Percentiles rank a stretch among this genome's conserved stretches.
Conservation (phyloP, 92 coral and sea anemone genomes). For the Porites evermanni region DNA sequence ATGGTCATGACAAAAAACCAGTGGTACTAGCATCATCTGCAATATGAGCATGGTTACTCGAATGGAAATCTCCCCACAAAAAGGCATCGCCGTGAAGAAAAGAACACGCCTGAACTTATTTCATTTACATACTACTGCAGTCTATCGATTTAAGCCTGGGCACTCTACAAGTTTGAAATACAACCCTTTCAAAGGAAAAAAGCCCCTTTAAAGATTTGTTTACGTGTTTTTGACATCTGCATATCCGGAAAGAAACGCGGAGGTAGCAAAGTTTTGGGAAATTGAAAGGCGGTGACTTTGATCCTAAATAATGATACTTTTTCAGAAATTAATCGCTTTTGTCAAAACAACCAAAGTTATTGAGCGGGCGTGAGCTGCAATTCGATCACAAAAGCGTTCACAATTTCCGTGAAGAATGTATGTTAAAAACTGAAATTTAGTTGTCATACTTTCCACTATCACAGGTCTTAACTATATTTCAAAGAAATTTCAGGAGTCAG, state of each 20-base stretch:
- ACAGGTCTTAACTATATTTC: background rate
- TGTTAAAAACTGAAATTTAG: background rate
- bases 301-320: slow-evolving; percentile 23
- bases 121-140: background rate
- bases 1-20: background rate
- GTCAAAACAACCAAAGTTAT: background rate
- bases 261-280: background rate
- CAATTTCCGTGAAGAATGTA: background rate
- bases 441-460: background rate
- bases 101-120: background rate
- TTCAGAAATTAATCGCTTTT: slow-evolving; percentile 7
- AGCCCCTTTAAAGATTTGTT: background rate
- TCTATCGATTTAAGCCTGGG: background rate
- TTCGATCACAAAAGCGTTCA: background rate
- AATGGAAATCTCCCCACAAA: background rate
- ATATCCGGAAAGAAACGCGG: slow-evolving; percentile 15
- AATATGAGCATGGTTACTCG: background rate
- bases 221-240: slow-evolving; percentile 2
- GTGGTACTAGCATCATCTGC: slow-evolving; percentile 5
- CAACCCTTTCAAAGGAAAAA: background rate
- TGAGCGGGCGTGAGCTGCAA: background rate
- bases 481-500: background rate
- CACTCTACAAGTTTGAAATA: background rate
- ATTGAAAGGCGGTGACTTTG: slow-evolving; percentile 23
- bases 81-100: too few species aligned